phyloP scores from a whole-genome alignment of 2,888 invertebrate species.

The Eupeodes latifasciatus region DNA sequence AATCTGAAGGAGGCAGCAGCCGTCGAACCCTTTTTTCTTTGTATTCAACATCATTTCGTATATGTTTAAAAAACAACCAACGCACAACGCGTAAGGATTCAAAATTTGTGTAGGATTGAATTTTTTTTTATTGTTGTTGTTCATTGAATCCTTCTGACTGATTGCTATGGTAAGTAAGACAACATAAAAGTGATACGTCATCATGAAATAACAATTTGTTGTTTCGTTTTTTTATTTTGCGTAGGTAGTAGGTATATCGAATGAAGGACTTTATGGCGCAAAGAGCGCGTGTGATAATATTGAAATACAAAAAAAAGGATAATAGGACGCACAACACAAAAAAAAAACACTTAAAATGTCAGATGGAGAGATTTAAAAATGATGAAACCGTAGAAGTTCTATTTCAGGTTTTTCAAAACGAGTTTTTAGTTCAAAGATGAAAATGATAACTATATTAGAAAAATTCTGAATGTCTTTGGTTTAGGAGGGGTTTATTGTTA shows the following conservation, averaged over 20 bases:
- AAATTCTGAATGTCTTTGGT: no score
- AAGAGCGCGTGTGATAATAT: conserved; percentile 45
- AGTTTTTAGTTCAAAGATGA: no score
- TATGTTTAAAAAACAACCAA: background rate
- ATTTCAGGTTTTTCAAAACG: no score
- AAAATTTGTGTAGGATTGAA: conserved; percentile 30
- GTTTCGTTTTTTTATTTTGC: conserved; percentile 25
- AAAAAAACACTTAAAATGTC: conserved; percentile 65
- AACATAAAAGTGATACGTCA: conserved; percentile 79
- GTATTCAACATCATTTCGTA: no score
- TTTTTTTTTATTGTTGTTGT: conserved; percentile 2
- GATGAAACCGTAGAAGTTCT: background rate
- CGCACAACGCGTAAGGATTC: conserved; percentile 19
- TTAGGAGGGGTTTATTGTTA: no score
- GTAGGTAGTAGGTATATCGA: background rate
- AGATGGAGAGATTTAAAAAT: conserved; percentile 47
- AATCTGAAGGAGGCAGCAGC: conserved; percentile 63
- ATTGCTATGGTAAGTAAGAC: conserved; percentile 72
- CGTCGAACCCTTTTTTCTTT: conserved; percentile 61
- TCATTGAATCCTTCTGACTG: conserved; percentile 68
- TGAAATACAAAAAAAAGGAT: background rate
- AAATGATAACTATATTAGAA: no score
- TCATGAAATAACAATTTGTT: conserved; percentile 80
- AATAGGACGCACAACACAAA: background rate
- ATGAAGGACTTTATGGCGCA: conserved; percentile 27